phyloP scores from a whole-genome alignment of 2,797 vertebrate species.

The Poecilia velifera region DNA sequence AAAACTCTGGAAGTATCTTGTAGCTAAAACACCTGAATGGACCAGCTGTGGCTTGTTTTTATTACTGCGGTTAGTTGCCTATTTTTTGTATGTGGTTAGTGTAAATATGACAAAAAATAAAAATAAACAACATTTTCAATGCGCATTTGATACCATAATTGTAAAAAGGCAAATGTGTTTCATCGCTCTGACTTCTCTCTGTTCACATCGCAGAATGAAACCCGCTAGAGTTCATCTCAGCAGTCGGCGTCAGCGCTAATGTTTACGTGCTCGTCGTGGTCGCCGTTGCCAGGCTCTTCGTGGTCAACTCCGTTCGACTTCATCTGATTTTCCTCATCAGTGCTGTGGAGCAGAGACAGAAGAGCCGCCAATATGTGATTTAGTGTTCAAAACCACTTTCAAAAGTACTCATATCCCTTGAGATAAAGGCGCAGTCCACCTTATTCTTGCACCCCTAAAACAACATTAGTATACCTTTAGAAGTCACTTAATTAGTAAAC shows the following conservation, averaged over 20 bases:
- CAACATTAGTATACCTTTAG: background rate
- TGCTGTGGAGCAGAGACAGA: slow-evolving; percentile 55
- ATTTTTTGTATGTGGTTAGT: background rate
- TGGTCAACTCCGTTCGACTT: slow-evolving; percentile 66
- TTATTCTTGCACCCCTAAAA: background rate
- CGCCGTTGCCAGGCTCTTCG: slow-evolving; percentile 10
- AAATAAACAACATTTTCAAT: background rate
- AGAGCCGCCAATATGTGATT: too few species aligned
- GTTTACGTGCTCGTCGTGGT: slow-evolving; percentile 42
- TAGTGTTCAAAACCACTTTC: background rate
- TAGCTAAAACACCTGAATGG: background rate
- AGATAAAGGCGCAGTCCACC: background rate
- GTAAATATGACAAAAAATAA: slow-evolving; percentile 9
- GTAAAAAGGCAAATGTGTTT: slow-evolving; percentile 25
- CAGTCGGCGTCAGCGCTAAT: slow-evolving; percentile 71
- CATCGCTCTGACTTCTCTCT: background rate
- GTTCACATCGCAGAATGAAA: slow-evolving; percentile 9
- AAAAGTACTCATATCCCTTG: background rate
- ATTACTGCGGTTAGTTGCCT: slow-evolving; percentile 1
- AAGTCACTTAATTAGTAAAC: background rate
- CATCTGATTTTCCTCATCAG: slow-evolving; percentile 34
- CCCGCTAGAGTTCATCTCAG: slow-evolving; percentile 47
- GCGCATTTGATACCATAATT: slow-evolving; percentile 13
- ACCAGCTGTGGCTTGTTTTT: background rate
- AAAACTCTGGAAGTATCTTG: background rate